phyloP scores from a whole-genome alignment of 2,888 invertebrate genomes.

The Amblyjoppa fuscipennis region DNA sequence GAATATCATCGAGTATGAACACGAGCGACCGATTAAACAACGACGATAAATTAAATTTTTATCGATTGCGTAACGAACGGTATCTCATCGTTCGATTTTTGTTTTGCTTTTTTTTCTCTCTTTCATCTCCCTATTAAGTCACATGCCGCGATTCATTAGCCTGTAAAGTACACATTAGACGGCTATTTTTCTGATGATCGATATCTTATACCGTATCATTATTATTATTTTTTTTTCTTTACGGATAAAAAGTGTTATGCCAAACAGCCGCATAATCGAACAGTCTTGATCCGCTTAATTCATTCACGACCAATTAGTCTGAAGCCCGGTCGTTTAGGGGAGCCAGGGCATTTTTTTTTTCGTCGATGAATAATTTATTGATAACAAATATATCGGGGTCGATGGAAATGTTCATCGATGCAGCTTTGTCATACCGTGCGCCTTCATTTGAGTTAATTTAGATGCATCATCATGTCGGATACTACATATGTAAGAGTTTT shows the following conservation, averaged over 20 bases:
- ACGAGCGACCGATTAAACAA: neutral
- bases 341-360: neutral
- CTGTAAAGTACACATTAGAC: neutral
- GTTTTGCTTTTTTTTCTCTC: neutral
- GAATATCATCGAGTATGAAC: slow-evolving; percentile 10
- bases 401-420: slow-evolving; percentile 24
- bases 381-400: neutral
- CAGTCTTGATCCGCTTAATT: neutral
- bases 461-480: neutral
- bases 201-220: neutral
- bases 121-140: neutral
- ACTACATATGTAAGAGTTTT: neutral
- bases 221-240: neutral
- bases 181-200: slow-evolving; percentile 9
- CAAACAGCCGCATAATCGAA: neutral
- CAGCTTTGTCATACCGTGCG: slow-evolving; percentile 3
- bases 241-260: neutral
- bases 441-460: slow-evolving; percentile 8
- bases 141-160: no score
- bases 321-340: no score
- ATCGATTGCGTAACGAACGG: neutral
- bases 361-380: neutral
- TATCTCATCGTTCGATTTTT: neutral
- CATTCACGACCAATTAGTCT: neutral
- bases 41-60: neutral